A percentile compares a stretch with the other conserved stretches of the same genome.
phyloP scores from a whole-genome alignment of 2,888 invertebrate genomes.

The Carabus problematicus region DNA sequence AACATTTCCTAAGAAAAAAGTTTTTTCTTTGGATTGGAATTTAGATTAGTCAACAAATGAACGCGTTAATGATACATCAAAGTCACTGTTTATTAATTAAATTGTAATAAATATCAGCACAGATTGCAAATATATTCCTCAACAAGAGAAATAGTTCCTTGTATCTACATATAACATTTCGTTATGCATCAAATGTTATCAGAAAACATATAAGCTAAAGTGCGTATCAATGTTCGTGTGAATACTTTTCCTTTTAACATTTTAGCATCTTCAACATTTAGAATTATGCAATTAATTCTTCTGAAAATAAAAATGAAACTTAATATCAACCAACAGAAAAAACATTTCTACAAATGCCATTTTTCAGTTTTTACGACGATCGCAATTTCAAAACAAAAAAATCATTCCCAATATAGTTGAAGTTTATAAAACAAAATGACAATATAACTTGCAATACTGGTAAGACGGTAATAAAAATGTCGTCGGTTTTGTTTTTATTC shows the following conservation, averaged over 20 bases:
- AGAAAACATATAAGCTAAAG: constrained; percentile 3
- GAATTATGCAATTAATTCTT: constrained; percentile 17
- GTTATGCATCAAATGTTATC: not conserved
- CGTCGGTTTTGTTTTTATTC: constrained; percentile 36
- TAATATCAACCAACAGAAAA: constrained; percentile 17
- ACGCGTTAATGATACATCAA: too few species aligned
- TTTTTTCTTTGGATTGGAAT: too few species aligned
- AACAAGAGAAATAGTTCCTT: not conserved
- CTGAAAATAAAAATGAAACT: constrained; percentile 32
- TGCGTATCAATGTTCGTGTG: not conserved
- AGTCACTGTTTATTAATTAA: too few species aligned
- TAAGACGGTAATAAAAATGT: constrained; percentile 38
- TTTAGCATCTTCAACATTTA: too few species aligned
- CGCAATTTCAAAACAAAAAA: constrained; percentile 15
- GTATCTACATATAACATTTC: not conserved
- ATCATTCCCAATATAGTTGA: constrained; percentile 26
- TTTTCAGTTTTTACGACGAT: constrained; percentile 9
- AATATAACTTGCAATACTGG: constrained; percentile 38
- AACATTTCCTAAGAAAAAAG: too few species aligned
- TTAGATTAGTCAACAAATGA: too few species aligned
- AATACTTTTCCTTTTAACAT: too few species aligned
- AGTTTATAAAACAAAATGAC: constrained; percentile 40
- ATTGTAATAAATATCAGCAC: too few species aligned
- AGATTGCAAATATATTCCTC: too few species aligned
- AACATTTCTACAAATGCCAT: constrained; percentile 6